Conservation (phyloP, 2,797 vertebrate species). For the Rallus crepitans region DNA sequence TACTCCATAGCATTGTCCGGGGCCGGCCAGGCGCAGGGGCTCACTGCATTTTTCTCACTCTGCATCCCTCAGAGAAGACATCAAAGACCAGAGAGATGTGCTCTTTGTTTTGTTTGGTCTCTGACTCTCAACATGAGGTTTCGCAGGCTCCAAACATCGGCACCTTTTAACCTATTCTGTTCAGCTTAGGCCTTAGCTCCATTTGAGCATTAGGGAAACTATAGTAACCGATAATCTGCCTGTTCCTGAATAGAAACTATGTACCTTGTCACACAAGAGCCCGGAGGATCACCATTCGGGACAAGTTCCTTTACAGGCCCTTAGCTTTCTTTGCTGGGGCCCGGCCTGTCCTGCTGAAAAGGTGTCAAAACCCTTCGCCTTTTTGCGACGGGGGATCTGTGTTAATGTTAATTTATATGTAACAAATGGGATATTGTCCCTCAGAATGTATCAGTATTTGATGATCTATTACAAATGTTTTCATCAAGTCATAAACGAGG, state of each 20-base stretch:
- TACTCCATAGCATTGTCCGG: slow-evolving; percentile 82
- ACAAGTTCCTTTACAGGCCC: slow-evolving; percentile 94
- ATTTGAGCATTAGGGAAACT: slow-evolving; percentile 99
- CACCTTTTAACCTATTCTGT: slow-evolving; percentile 99
- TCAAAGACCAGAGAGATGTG: slow-evolving; percentile 87
- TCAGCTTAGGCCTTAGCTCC: slow-evolving; percentile 96
- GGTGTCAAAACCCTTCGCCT: slow-evolving; percentile 83
- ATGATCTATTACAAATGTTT: slow-evolving; percentile 87
- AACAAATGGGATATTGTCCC: slow-evolving; percentile 87
- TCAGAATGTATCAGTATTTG: slow-evolving; percentile 85
- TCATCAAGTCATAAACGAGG: slow-evolving; percentile 83
- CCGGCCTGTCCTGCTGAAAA: slow-evolving; percentile 87
- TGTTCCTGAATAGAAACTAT: slow-evolving; percentile 98
- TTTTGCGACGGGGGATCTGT: slow-evolving; percentile 78
- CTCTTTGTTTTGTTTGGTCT: slow-evolving; percentile 92
- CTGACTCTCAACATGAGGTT: slow-evolving; percentile 99
- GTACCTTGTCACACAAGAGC: slow-evolving; percentile 99
- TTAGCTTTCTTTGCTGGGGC: slow-evolving; percentile 88
- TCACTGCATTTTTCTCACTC: slow-evolving; percentile 84
- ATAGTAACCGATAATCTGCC: slow-evolving; percentile 99
- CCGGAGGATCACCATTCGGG: slow-evolving; percentile 89
- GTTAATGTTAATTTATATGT: slow-evolving; percentile 90
- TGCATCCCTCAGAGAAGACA: slow-evolving; percentile 86
- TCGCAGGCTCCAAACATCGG: slow-evolving; percentile 94
- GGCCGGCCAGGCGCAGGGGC: slow-evolving; percentile 72